A percentile compares a stretch with the other conserved stretches of the same genome.
phyloP scores from a whole-genome alignment of 2,113 vertebrate genomes.

The Paracanthobrama guichenoti region DNA sequence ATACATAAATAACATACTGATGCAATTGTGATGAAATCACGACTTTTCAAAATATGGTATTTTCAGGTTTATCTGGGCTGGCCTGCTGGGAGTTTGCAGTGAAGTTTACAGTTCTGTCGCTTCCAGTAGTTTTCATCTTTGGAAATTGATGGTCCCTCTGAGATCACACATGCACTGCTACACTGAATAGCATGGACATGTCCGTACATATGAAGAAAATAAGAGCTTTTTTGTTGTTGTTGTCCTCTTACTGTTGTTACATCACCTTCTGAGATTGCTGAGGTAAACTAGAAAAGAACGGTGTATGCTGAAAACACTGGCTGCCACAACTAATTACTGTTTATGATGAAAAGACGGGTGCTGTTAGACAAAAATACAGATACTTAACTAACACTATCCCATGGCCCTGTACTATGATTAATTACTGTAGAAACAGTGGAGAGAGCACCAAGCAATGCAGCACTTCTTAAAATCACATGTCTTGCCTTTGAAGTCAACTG shows the following conservation, averaged over 20 bases:
- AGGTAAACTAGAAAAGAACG: neutral
- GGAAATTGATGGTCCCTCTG: neutral
- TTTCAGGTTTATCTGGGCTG: neutral
- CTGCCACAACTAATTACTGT: slow-evolving; percentile 28
- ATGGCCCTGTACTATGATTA: slow-evolving; percentile 63
- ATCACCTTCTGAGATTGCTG: neutral
- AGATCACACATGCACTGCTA: neutral
- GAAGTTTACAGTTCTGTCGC: neutral
- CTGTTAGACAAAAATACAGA: slow-evolving; percentile 9
- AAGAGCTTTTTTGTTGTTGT: neutral
- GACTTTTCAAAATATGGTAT: neutral
- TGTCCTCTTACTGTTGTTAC: neutral
- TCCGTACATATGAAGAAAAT: neutral
- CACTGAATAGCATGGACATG: neutral
- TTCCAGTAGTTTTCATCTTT: neutral
- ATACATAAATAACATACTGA: neutral
- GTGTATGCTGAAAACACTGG: slow-evolving; percentile 11
- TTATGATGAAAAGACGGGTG: slow-evolving; percentile 20
- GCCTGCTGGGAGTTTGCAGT: slow-evolving; percentile 1
- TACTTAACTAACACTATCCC: slow-evolving; percentile 57
- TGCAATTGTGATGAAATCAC: no score
- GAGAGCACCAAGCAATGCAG: slow-evolving; percentile 47
- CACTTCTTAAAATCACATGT: slow-evolving; percentile 57
- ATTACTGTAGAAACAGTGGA: slow-evolving; percentile 63
- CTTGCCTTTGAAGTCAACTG: slow-evolving; percentile 60